Evolutionary conservation across 2,888 invertebrate genomes (phyloP), one percentile per base, ranked within the genome.

Genomic region (Nymphalis urticae): DNA sequence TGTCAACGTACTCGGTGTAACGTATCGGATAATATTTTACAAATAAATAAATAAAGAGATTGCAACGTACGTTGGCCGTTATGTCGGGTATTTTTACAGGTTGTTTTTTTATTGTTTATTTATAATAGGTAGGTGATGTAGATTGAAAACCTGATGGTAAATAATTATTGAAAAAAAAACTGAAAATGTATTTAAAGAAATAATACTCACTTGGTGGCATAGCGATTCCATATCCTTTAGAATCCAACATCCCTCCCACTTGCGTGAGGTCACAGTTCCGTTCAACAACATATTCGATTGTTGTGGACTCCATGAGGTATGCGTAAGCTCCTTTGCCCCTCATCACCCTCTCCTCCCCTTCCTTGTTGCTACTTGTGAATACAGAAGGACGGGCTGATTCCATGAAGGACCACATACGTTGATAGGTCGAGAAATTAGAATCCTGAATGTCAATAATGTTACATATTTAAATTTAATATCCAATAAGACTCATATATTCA

Each of bases 361-460:
- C 98, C 24, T 95, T 95, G 83, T 98, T 98, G 77, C 95, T 96
- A 59, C 95, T 94, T 0, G 97, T 96, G 83, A 98, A 98, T 0
- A 98, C 97, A 0, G 96, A 94, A 0, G 98, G 98, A 58, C 96
- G 94, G 7, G 97, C 95, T 0, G 97, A 96, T 78, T 95, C 96
- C 99, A 99, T 99, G 78, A 97, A 96, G 0, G 97, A 96, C 97
- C 98, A 99, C 98, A 99, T 99, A 51, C 97, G 94, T 86, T 97
- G 96, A 89, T 98, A 99, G 10, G 97, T 97, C 0, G 97, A 96
- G 79, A 98, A 97, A 88, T 98, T 98, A 0, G 98, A 98, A 80
- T 98, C 98, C 97, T 98, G 64, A 47, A 24, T 47, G n/a, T 53
- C 17, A 16, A 59, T 53, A 24, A 21, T 61, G 19, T 24, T 42